phyloP scores from a whole-genome alignment of 2,797 vertebrate genomes.

The Phalanger gymnotis region DNA sequence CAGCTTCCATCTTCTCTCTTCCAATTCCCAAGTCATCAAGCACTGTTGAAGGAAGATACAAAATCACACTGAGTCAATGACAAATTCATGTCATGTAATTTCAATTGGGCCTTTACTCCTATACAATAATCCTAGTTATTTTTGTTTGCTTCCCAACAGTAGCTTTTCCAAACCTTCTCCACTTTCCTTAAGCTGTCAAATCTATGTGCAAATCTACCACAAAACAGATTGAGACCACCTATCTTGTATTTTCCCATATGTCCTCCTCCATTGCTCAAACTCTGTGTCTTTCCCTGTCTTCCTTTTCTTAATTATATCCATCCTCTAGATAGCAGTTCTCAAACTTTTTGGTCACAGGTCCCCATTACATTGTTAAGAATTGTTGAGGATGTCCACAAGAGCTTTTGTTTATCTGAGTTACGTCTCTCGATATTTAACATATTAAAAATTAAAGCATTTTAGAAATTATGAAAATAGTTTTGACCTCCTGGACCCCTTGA shows the following conservation, averaged over 20 bases:
- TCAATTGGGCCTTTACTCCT: neutral
- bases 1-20: neutral
- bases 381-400: neutral
- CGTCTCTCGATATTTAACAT: neutral
- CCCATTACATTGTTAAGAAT: neutral
- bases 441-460: neutral
- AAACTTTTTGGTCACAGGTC: neutral
- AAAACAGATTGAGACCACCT: neutral
- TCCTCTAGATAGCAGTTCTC: neutral
- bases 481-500: too few relatives aligned
- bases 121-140: neutral
- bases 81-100: neutral
- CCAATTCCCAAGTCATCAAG: neutral
- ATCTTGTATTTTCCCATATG: neutral
- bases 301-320: neutral
- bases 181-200: neutral
- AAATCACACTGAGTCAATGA: neutral
- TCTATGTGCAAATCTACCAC: neutral
- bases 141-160: neutral
- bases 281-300: neutral
- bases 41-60: neutral
- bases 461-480: too few relatives aligned
- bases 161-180: neutral
- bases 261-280: neutral
- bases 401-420: neutral